Conservation (phyloP, 2,888 invertebrate species). For the Ennomos fuscantarius region DNA sequence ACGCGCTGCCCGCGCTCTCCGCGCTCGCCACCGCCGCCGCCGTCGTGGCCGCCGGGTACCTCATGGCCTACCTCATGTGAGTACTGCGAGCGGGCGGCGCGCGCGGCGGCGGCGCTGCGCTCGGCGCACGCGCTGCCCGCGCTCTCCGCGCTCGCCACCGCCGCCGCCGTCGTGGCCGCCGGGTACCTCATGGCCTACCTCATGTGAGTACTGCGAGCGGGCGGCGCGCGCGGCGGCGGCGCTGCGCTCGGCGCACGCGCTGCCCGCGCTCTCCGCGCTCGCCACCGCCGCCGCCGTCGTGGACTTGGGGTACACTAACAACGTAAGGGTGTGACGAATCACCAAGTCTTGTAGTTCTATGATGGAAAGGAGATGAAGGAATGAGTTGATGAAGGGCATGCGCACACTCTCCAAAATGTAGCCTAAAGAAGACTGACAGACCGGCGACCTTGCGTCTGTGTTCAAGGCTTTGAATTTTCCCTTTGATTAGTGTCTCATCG, state of each 20-base stretch:
- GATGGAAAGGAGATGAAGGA: too few relatives aligned
- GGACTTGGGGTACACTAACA: too few relatives aligned
- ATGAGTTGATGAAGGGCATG: too few relatives aligned
- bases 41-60: constrained; percentile 89
- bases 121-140: constrained; percentile 92
- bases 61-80: constrained; percentile 90
- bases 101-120: constrained; percentile 89
- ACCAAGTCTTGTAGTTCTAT: too few relatives aligned
- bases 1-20: constrained; percentile 91
- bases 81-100: constrained; percentile 87
- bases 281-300: too few relatives aligned
- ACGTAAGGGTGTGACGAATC: too few relatives aligned
- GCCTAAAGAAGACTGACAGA: too few relatives aligned
- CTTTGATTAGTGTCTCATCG: too few relatives aligned
- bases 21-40: constrained; percentile 91
- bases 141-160: constrained; percentile 90
- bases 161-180: constrained; percentile 88
- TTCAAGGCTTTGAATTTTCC: too few relatives aligned
- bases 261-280: too few relatives aligned
- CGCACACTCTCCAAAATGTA: too few relatives aligned
- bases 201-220: constrained; percentile 70
- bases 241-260: background rate
- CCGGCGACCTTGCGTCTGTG: too few relatives aligned
- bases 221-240: background rate
- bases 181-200: constrained; percentile 93